phyloP scores from a whole-genome alignment of 1,140 invertebrate species.

The Saccostrea glomerata region DNA sequence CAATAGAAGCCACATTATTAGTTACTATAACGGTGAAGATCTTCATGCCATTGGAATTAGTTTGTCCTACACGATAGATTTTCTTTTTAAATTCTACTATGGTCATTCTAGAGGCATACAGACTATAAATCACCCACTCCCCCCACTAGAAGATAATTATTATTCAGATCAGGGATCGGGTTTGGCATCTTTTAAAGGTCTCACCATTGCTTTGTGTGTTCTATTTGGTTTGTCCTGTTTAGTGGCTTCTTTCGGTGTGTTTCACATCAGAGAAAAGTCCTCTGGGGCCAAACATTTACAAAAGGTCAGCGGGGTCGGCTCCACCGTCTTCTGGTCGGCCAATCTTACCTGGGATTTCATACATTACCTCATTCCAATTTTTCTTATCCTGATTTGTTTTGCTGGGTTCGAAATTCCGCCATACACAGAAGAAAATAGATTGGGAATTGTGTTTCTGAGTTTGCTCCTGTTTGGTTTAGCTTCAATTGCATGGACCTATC shows the following conservation, averaged over 20 bases:
- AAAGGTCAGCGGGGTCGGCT: slow-evolving; percentile 62
- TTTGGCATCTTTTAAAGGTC: slow-evolving; percentile 53
- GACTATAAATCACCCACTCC: slow-evolving; percentile 57
- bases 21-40: slow-evolving; percentile 80
- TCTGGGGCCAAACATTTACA: slow-evolving; percentile 68
- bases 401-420: slow-evolving; percentile 54
- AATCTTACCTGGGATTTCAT: slow-evolving; percentile 66
- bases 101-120: slow-evolving; percentile 38
- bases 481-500: slow-evolving; percentile 57
- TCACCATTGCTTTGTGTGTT: slow-evolving; percentile 80
- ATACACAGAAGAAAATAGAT: slow-evolving; percentile 40
- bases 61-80: slow-evolving; percentile 82
- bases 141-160: background rate
- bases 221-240: slow-evolving; percentile 84
- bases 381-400: slow-evolving; percentile 62
- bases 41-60: slow-evolving; percentile 84
- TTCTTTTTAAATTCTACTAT: slow-evolving; percentile 78
- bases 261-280: slow-evolving; percentile 83
- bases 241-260: slow-evolving; percentile 85
- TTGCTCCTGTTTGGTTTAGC: slow-evolving; percentile 54
- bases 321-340: slow-evolving; percentile 60
- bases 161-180: background rate
- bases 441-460: slow-evolving; percentile 55
- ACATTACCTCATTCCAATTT: slow-evolving; percentile 61
- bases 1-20: slow-evolving; percentile 49